These are phyloP conservation scores for Antitype chi DNA, from an alignment of 2,888 invertebrate genomes.

Conservation along the genomic window DNA sequence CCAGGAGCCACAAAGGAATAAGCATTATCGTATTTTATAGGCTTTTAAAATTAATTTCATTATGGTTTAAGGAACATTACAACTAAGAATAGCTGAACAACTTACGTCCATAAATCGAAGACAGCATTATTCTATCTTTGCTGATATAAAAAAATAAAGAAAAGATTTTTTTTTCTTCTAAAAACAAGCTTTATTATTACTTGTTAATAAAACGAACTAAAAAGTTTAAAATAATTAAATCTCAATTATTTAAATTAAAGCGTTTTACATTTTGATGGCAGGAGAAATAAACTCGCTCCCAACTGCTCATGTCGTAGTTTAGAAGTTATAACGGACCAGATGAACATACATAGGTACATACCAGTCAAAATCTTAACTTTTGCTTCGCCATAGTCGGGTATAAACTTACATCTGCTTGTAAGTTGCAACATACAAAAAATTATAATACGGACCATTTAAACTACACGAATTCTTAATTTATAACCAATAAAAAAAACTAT, in stretches of 20 bases:
- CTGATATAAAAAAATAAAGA: too few species aligned
- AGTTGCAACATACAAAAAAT: not conserved
- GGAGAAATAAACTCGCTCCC: too few species aligned
- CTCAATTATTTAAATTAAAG: too few species aligned
- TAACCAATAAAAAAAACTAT: constrained; percentile 33
- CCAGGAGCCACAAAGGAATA: constrained; percentile 32
- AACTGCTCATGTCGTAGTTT: too few species aligned
- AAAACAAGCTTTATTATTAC: too few species aligned
- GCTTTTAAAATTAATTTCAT: not conserved
- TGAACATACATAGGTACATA: too few species aligned
- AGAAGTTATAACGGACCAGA: too few species aligned
- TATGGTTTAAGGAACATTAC: not conserved
- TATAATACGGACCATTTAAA: not conserved
- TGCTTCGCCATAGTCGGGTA: not conserved
- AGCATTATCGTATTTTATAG: constrained; percentile 19
- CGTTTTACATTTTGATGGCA: too few species aligned
- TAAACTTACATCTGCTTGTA: not conserved
- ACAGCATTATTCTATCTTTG: not conserved
- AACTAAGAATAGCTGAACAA: not conserved
- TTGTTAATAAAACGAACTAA: too few species aligned
- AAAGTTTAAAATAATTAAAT: too few species aligned
- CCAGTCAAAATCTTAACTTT: too few species aligned
- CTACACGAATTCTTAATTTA: constrained; percentile 12
- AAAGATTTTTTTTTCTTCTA: too few species aligned
- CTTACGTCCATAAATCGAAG: not conserved